These are phyloP conservation scores for Philereme transversata DNA, from an alignment of 2,888 invertebrate species.

Conservation along the genomic window DNA sequence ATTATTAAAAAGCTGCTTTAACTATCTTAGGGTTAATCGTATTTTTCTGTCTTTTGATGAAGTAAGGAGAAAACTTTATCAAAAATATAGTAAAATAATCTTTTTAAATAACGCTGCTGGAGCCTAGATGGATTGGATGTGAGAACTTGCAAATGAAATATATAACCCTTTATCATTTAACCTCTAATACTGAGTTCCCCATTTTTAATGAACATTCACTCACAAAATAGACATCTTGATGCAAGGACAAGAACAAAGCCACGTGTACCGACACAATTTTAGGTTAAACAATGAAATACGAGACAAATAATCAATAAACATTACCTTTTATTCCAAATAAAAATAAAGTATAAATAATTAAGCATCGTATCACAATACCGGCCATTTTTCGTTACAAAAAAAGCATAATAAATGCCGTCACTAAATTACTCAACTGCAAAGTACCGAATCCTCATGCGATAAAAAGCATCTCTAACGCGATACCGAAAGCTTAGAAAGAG, in stretches of 20 bases:
- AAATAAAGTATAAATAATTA: conserved; percentile 69
- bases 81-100: too few relatives aligned
- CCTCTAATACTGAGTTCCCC: neutral
- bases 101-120: too few relatives aligned
- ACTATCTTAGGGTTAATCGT: too few relatives aligned
- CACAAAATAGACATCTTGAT: conserved; percentile 14
- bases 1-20: too few relatives aligned
- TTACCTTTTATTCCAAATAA: conserved; percentile 76
- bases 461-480: conserved; percentile 31
- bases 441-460: conserved; percentile 26
- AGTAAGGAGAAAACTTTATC: too few relatives aligned
- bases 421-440: conserved; percentile 59
- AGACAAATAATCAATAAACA: conserved; percentile 57
- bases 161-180: neutral
- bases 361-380: conserved; percentile 80
- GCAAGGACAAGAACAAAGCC: conserved; percentile 45
- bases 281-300: conserved; percentile 71
- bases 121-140: too few relatives aligned
- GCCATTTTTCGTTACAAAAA: conserved; percentile 43
- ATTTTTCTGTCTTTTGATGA: too few relatives aligned
- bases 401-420: conserved; percentile 44
- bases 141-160: too few relatives aligned
- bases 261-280: conserved; percentile 52
- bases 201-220: conserved; percentile 3
- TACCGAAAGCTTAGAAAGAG: conserved; percentile 28